These are phyloP conservation scores for Sparus aurata DNA, from an alignment of 2,797 vertebrate genomes.

Conservation along the genomic window DNA sequence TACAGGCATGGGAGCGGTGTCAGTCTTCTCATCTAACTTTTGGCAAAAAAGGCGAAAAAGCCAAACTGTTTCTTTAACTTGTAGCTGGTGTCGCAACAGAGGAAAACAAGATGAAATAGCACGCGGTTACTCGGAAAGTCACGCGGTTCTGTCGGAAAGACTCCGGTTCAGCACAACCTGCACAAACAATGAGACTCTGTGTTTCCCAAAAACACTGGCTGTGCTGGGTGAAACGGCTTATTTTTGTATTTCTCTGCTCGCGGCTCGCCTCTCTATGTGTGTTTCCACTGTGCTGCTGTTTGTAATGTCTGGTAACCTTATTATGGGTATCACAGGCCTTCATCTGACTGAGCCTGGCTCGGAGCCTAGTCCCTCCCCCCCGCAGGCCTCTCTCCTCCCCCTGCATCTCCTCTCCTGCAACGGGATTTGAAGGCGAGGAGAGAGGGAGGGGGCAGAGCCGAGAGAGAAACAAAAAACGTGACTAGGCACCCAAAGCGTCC, in stretches of 20 bases:
- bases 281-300: slow-evolving; percentile 25
- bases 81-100: neutral
- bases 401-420: slow-evolving; percentile 61
- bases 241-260: slow-evolving; percentile 14
- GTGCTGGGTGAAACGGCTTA: neutral
- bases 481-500: slow-evolving; percentile 87
- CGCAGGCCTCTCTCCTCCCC: slow-evolving; percentile 47
- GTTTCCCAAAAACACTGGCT: slow-evolving; percentile 3
- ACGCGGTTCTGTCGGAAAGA: neutral
- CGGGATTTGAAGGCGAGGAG: slow-evolving; percentile 68
- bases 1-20: neutral
- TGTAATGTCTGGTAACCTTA: slow-evolving; percentile 56
- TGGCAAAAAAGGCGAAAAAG: too few species aligned
- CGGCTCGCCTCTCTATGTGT: slow-evolving; percentile 27
- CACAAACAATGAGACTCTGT: neutral
- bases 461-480: slow-evolving; percentile 86
- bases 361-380: slow-evolving; percentile 63
- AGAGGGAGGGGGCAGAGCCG: slow-evolving; percentile 70
- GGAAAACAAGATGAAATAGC: neutral
- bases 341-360: slow-evolving; percentile 67
- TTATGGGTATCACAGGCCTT: slow-evolving; percentile 60
- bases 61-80: neutral
- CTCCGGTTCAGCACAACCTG: neutral
- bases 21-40: neutral
- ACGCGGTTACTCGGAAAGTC: neutral